These are phyloP conservation scores for Drosophila jambulina DNA, from an alignment of 1,140 invertebrate species.

Conservation along the genomic window DNA sequence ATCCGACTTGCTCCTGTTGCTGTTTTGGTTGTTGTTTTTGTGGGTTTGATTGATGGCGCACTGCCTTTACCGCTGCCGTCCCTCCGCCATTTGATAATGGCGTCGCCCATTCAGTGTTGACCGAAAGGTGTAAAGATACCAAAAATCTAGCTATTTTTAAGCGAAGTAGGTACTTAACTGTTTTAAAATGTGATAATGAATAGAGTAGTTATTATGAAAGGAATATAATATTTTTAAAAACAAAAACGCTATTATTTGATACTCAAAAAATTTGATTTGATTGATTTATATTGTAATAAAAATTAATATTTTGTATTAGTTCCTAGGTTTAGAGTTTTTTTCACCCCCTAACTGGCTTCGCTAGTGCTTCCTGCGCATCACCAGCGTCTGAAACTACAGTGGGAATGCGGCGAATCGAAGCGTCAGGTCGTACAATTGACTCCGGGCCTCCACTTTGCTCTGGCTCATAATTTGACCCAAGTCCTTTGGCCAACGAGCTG, in stretches of 20 bases:
- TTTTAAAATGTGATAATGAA: neutral
- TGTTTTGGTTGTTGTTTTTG: conserved; percentile 63
- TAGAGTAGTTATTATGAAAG: no score
- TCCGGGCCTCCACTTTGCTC: conserved; percentile 31
- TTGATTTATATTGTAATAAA: neutral
- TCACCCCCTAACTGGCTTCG: neutral
- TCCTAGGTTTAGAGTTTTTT: neutral
- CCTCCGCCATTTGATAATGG: conserved; percentile 74
- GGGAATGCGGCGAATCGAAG: conserved; percentile 54
- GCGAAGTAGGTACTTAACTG: neutral
- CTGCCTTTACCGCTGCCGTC: conserved; percentile 41
- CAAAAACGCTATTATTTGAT: no score
- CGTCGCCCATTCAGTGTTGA: conserved; percentile 30
- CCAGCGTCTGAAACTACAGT: conserved; percentile 55
- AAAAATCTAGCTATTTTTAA: neutral
- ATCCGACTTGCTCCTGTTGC: conserved; percentile 23
- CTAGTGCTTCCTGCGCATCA: conserved; percentile 5
- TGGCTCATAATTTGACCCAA: conserved; percentile 74
- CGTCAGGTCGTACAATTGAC: conserved; percentile 73
- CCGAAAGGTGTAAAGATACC: neutral
- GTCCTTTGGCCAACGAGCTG: conserved; percentile 58
- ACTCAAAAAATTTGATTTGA: neutral
- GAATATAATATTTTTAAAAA: no score
- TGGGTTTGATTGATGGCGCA: conserved; percentile 76
- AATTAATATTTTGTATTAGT: neutral